Base-by-base conservation (phyloP, 64 coral and sea anemone genomes). In the Montipora sp. region DNA sequence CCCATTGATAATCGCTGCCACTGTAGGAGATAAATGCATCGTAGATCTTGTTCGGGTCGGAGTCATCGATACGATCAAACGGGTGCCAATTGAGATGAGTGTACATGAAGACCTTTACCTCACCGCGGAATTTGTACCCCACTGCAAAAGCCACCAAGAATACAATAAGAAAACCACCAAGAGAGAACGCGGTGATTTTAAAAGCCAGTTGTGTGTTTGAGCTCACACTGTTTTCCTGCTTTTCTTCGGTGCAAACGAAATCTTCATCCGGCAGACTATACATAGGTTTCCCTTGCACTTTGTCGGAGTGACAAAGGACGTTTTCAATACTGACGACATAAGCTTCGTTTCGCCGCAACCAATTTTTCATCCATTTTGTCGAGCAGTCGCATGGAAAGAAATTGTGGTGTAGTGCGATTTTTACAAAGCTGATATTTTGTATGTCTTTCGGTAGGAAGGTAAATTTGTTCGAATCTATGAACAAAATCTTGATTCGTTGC, bases 21-120 rank as follows among this genome's bases (percentile, higher is more conserved):
- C 80, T 96, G 95, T 83, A 96, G 4, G 92, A 94, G 1, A 96
- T 87, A 23, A 96, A 96, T 11, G 92, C 89, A 57, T 94, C 95
- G 73, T 96, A 96, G 43, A 91, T 94, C 63, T 94, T 96, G 23
- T 23, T 50, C 7, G 92, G 88, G 12, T 96, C 92, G 2, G 83
- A 91, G 8, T 96, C 95, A 20, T 96, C 83, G 19, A 94, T 18
- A 3, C 88, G 89, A 66, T 96, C 92, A 71, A 96, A 96, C 5
- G 92, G 95, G 72, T 96, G 92, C 95, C 95, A 96, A 16, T 94
- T 81, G 49, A 94, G 94, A 13, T 87, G 82, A 2, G 92, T 90
- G 78, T 83, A 94, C 24, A 94, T 21, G 1, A 98, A 47, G 16
- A 98, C 61, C 14, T 98, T 98, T 7, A 98, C 58, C 77, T 98